These are phyloP conservation scores for Turdus rufiventris DNA, from an alignment of 2,113 vertebrate species.

Conservation along the genomic window DNA sequence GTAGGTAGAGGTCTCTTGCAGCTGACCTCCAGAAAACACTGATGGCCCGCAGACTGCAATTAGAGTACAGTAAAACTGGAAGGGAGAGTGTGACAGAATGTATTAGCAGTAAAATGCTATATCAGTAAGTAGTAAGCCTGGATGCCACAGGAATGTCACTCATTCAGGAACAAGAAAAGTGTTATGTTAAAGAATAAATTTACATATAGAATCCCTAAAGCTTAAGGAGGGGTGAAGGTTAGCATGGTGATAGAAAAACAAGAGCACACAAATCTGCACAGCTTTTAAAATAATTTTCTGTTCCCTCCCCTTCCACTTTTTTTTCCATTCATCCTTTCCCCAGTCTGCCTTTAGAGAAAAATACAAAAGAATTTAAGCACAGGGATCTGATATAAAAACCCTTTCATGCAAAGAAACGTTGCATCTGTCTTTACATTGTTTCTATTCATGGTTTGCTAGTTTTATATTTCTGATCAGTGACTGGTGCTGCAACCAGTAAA, in stretches of 20 bases:
- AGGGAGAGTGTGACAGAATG: conserved; percentile 54
- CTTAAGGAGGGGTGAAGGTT: conserved; percentile 72
- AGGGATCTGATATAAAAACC: conserved; percentile 74
- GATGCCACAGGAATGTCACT: conserved; percentile 69
- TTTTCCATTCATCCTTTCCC: neutral
- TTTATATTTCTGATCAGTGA: conserved; percentile 85
- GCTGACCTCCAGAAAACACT: conserved; percentile 51
- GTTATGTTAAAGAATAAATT: conserved; percentile 76
- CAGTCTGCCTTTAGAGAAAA: conserved; percentile 37
- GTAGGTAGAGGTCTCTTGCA: conserved; percentile 51
- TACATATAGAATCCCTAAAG: conserved; percentile 74
- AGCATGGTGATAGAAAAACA: conserved; percentile 75
- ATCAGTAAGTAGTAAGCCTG: conserved; percentile 78
- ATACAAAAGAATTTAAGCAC: conserved; percentile 59
- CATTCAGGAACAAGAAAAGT: conserved; percentile 73
- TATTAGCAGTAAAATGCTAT: conserved; percentile 75
- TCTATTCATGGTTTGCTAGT: conserved; percentile 86
- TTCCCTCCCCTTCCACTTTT: neutral
- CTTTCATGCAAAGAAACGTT: conserved; percentile 70
- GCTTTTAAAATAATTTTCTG: conserved; percentile 23
- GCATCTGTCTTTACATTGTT: conserved; percentile 81
- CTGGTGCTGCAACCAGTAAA: conserved; percentile 81
- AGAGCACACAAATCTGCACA: conserved; percentile 60
- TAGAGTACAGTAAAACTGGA: conserved; percentile 48
- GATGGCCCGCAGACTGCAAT: conserved; percentile 45